Percentiles rank a stretch among this genome's conserved stretches.
Evolutionary conservation across 2,888 invertebrate genomes (phyloP).

Genomic region (Aspidiotus rigidus): DNA sequence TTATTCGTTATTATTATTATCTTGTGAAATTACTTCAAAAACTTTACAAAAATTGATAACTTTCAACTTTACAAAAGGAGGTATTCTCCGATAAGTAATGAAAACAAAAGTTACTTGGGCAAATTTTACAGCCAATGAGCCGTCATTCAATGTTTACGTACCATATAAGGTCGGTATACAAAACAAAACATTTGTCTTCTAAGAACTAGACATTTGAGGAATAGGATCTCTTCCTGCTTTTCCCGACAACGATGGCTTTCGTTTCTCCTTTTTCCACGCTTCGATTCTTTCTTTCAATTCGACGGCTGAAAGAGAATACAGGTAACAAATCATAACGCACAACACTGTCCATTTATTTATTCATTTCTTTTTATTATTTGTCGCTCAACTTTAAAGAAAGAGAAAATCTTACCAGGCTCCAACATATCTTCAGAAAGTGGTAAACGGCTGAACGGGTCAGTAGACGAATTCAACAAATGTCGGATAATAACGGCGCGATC

Average conservation of each 20-base stretch:
- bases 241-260: conserved; percentile 1
- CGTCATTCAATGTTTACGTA: no score
- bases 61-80: no score
- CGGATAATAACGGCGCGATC: conserved; percentile 86
- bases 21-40: no score
- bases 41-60: no score
- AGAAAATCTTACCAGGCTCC: conserved; percentile 58
- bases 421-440: conserved; percentile 89
- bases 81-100: no score
- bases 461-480: conserved; percentile 88
- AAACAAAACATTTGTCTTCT: background rate
- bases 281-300: conserved; percentile 79
- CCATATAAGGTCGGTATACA: no score
- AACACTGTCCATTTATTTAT: background rate
- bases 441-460: conserved; percentile 96
- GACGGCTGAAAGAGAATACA: conserved; percentile 50
- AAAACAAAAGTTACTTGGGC: no score
- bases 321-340: conserved; percentile 7
- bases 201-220: background rate
- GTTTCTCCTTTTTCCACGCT: conserved; percentile 75
- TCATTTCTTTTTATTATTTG: background rate
- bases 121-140: no score
- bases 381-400: background rate
- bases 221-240: background rate
- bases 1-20: no score